phyloP scores from a whole-genome alignment of 2,888 invertebrate genomes.

The Escarpia spicata region DNA sequence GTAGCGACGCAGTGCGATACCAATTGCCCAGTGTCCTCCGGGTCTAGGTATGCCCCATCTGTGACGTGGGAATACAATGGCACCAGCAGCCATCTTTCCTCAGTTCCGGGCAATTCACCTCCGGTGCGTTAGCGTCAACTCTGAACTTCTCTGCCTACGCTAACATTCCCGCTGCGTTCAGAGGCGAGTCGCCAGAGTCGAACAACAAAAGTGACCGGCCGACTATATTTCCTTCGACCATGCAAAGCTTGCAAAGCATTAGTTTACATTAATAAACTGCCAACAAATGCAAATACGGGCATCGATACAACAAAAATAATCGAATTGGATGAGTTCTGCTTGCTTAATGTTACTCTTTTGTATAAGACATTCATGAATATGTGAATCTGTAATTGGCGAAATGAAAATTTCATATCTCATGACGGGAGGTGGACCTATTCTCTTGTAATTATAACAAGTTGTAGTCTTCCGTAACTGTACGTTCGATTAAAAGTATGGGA shows the following conservation, averaged over 20 bases:
- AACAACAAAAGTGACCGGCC: background rate
- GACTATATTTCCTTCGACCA: background rate
- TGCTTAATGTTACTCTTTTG: background rate
- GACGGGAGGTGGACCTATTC: background rate
- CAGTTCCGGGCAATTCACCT: background rate
- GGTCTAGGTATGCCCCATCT: background rate
- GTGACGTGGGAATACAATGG: background rate
- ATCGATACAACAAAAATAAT: background rate
- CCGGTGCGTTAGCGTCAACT: background rate
- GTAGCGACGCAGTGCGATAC: background rate
- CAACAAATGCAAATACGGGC: slow-evolving; percentile 12
- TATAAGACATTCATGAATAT: background rate
- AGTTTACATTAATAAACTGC: slow-evolving; percentile 16
- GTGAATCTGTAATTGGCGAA: background rate
- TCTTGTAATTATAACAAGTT: background rate
- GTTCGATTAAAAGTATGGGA: background rate
- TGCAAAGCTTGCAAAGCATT: background rate
- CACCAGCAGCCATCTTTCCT: background rate
- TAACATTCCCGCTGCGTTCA: background rate
- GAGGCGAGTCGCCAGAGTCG: background rate
- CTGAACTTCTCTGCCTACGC: background rate
- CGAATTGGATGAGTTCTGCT: background rate
- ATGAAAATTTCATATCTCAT: background rate
- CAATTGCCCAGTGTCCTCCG: background rate
- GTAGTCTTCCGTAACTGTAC: background rate